Percentiles rank a stretch among this genome's conserved stretches.
Conservation (phyloP, 2,797 vertebrate species). For the Hyperoplus lanceolatus region DNA sequence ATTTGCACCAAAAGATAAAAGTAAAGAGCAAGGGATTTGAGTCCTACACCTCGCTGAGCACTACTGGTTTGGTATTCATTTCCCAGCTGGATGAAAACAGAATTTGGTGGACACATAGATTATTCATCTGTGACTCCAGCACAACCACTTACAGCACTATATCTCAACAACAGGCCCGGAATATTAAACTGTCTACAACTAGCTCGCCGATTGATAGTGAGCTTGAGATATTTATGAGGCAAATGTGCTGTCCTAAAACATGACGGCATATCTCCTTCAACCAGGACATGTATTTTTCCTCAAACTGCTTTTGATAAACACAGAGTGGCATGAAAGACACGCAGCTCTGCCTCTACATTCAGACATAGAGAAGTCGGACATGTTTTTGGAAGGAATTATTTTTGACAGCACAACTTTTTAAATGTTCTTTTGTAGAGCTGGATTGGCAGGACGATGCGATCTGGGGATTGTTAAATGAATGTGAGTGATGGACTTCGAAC, state of each 20-base stretch:
- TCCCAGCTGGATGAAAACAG: slow-evolving; percentile 77
- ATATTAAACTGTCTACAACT: slow-evolving; percentile 58
- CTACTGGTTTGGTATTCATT: slow-evolving; percentile 78
- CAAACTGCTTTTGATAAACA: slow-evolving; percentile 55
- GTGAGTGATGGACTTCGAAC: slow-evolving; percentile 74
- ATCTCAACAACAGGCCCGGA: slow-evolving; percentile 65
- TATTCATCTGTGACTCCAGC: slow-evolving; percentile 76
- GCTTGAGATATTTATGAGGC: slow-evolving; percentile 61
- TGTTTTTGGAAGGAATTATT: slow-evolving; percentile 48
- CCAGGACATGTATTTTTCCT: slow-evolving; percentile 37
- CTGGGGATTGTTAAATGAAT: slow-evolving; percentile 64
- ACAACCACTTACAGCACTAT: slow-evolving; percentile 64
- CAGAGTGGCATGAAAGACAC: slow-evolving; percentile 16
- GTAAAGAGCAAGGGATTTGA: slow-evolving; percentile 76
- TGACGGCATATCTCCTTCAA: slow-evolving; percentile 40
- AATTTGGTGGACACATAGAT: slow-evolving; percentile 79
- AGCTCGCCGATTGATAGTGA: slow-evolving; percentile 54
- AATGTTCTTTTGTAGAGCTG: slow-evolving; percentile 21
- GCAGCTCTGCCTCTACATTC: slow-evolving; percentile 20
- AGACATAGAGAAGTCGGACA: slow-evolving; percentile 43
- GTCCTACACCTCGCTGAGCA: slow-evolving; percentile 79
- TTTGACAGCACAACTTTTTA: slow-evolving; percentile 44
- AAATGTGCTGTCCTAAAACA: slow-evolving; percentile 54
- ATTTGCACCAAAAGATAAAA: slow-evolving; percentile 82
- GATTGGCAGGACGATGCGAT: slow-evolving; percentile 63